Conservation (phyloP, 2,888 invertebrate species). For the Meteorus cinctellus region DNA sequence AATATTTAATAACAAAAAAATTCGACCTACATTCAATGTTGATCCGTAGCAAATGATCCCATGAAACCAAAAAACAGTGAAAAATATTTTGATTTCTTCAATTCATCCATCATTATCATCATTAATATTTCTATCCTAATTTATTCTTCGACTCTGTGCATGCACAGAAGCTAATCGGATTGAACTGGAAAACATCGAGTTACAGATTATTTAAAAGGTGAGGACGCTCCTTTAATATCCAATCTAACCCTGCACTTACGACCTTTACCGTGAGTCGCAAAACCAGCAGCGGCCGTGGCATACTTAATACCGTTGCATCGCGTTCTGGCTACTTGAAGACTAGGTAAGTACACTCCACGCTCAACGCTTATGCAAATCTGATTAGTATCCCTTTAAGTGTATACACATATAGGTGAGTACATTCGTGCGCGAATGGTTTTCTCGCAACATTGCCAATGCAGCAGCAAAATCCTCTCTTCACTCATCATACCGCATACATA, state of each 20-base stretch:
- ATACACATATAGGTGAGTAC: constrained; percentile 13
- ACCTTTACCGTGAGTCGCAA: constrained; percentile 49
- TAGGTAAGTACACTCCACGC: constrained; percentile 40
- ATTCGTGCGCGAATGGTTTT: constrained; percentile 27
- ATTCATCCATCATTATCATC: constrained; percentile 1
- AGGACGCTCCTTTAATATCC: not conserved
- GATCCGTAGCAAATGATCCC: not conserved
- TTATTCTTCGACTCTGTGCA: not conserved
- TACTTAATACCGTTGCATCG: constrained; percentile 61
- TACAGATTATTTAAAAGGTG: constrained; percentile 30
- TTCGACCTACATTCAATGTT: not conserved
- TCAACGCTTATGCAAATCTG: constrained; percentile 55
- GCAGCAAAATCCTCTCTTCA: constrained; percentile 12
- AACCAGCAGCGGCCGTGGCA: constrained; percentile 61
- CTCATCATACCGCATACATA: not conserved
- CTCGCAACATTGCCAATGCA: constrained; percentile 9
- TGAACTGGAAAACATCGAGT: not conserved
- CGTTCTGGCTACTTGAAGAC: constrained; percentile 38
- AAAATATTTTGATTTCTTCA: not conserved
- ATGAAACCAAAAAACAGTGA: not conserved
- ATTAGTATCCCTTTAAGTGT: constrained; percentile 43
- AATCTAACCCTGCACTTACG: constrained; percentile 45
- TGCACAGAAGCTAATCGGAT: not conserved
- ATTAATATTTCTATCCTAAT: not conserved
- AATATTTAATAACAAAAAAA: not conserved